Conservation (phyloP, 2,888 invertebrate genomes). For the Cosmia pyralina region DNA sequence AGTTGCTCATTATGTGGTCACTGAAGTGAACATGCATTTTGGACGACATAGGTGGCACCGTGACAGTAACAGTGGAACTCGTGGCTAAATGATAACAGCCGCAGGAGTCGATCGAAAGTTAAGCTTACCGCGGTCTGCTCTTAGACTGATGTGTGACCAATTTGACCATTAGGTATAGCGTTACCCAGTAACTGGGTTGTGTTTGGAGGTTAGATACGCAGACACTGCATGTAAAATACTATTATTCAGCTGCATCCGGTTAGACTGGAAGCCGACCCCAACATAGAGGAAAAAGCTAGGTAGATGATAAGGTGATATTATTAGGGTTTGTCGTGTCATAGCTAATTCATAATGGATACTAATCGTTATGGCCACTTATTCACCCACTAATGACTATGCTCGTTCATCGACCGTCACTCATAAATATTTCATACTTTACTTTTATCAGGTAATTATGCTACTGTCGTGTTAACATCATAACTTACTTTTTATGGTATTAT, state of each 20-base stretch:
- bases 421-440: background rate
- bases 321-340: background rate
- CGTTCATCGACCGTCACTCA: background rate
- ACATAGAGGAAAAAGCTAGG: too few relatives aligned
- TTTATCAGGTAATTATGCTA: background rate
- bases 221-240: too few relatives aligned
- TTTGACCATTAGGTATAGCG: background rate
- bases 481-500: background rate
- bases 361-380: background rate
- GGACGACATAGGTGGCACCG: too few relatives aligned
- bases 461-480: background rate
- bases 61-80: too few relatives aligned
- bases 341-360: slow-evolving; percentile 8
- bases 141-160: background rate
- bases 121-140: background rate
- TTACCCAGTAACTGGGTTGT: background rate
- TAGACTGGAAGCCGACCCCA: too few relatives aligned
- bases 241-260: too few relatives aligned
- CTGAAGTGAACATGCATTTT: too few relatives aligned
- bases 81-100: background rate
- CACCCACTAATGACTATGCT: background rate
- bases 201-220: background rate
- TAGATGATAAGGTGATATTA: too few relatives aligned
- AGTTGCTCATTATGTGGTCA: too few relatives aligned
- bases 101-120: background rate